Evolutionary conservation across 2,888 invertebrate genomes (phyloP).

Genomic region (Sipha maydis): DNA sequence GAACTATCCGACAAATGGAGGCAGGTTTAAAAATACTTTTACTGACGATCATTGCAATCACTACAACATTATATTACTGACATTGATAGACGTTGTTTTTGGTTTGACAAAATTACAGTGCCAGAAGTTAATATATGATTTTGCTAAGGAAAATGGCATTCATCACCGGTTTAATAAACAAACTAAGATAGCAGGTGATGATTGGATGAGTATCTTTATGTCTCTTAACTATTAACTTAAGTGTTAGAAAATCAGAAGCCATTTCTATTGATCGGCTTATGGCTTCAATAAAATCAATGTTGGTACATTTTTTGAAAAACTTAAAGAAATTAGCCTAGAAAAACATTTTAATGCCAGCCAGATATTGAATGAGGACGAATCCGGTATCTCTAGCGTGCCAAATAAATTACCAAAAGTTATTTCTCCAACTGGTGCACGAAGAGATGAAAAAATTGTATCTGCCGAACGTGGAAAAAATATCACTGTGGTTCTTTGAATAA

Average conservation of each 20-base stretch:
- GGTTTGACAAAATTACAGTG: slow-evolving; percentile 38
- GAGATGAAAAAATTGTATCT: slow-evolving; percentile 62
- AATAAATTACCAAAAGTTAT: slow-evolving; percentile 32
- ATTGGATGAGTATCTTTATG: slow-evolving; percentile 60
- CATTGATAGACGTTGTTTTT: slow-evolving; percentile 14
- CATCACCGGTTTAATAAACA: slow-evolving; percentile 63
- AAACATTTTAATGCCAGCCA: neutral
- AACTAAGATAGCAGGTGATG: slow-evolving; percentile 63
- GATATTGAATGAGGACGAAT: slow-evolving; percentile 34
- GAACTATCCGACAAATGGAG: slow-evolving; percentile 6
- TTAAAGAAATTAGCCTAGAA: slow-evolving; percentile 18
- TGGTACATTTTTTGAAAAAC: slow-evolving; percentile 1
- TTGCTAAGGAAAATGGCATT: slow-evolving; percentile 63
- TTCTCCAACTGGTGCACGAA: slow-evolving; percentile 60
- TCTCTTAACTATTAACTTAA: slow-evolving; percentile 56
- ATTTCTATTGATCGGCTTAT: slow-evolving; percentile 31
- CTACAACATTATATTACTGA: neutral
- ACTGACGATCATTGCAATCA: neutral
- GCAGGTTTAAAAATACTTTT: slow-evolving; percentile 37
- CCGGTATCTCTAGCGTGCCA: slow-evolving; percentile 34
- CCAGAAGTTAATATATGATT: slow-evolving; percentile 61
- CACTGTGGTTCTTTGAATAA: slow-evolving; percentile 57
- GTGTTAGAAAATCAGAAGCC: slow-evolving; percentile 28
- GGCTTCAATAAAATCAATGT: slow-evolving; percentile 31
- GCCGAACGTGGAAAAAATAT: slow-evolving; percentile 63